A percentile compares a stretch with the other conserved stretches of the same genome.
These are phyloP conservation scores for Lepidurus arcticus DNA, from an alignment of 1,140 invertebrate genomes.

Conservation along the genomic window DNA sequence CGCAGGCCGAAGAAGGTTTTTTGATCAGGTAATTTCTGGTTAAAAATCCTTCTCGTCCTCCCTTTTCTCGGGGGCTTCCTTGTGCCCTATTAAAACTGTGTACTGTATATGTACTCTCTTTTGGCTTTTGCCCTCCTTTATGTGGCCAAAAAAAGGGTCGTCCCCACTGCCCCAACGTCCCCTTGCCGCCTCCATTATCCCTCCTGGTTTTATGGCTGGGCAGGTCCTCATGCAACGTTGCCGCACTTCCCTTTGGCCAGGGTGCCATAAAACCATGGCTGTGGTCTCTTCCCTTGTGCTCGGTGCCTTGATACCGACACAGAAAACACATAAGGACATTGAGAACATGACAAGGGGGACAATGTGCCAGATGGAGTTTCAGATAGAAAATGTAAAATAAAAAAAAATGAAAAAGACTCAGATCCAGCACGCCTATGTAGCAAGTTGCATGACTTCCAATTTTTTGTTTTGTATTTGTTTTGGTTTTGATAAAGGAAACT, in stretches of 20 bases:
- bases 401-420: not conserved
- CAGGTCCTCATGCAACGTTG: constrained; percentile 18
- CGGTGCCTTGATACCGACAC: constrained; percentile 16
- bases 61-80: not conserved
- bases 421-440: constrained; percentile 16
- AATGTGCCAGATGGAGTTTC: constrained; percentile 16
- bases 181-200: not conserved
- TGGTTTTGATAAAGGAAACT: not conserved
- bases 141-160: not conserved
- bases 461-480: not conserved
- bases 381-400: not conserved
- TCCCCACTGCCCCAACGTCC: not conserved
- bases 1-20: not conserved
- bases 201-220: constrained; percentile 19
- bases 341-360: constrained; percentile 20
- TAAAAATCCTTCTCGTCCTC: not conserved
- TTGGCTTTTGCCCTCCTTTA: not conserved
- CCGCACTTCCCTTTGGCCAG: constrained; percentile 20
- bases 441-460: constrained; percentile 5
- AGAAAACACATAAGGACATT: constrained; percentile 20
- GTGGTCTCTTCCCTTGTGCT: constrained; percentile 12
- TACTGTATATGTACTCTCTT: not conserved
- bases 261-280: constrained; percentile 21
- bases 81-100: no score
- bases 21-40: not conserved